Evolutionary conservation across 2,113 vertebrate genomes (phyloP).

Genomic region (Eidolon helvum): DNA sequence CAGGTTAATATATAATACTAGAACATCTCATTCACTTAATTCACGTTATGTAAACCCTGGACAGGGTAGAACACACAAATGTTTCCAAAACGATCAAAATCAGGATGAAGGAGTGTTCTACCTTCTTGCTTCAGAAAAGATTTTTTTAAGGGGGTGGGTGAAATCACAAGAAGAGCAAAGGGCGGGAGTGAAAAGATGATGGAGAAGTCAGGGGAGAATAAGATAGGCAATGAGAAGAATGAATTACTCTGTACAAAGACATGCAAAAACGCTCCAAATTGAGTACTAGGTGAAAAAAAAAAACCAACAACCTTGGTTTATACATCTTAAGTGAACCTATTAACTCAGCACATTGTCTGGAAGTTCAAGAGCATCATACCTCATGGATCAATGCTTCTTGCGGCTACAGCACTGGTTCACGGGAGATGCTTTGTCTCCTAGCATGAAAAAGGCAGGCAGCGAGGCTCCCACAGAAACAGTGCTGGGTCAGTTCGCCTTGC

Average conservation of each 20-base stretch:
- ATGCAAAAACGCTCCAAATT: constrained; percentile 59
- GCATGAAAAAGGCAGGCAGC: accelerated
- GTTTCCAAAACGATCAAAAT: constrained; percentile 60
- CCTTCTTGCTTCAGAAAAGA: constrained; percentile 55
- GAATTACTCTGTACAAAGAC: constrained; percentile 61
- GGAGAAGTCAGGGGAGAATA: constrained; percentile 58
- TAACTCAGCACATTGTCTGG: constrained; percentile 33
- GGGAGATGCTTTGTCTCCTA: neutral
- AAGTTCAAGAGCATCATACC: constrained; percentile 48
- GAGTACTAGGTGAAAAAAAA: constrained; percentile 67
- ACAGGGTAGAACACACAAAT: constrained; percentile 71
- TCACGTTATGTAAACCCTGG: constrained; percentile 75
- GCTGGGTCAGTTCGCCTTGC: neutral
- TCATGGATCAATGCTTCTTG: constrained; percentile 37
- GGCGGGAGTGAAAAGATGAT: neutral
- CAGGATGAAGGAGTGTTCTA: constrained; percentile 67
- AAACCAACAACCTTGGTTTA: constrained; percentile 68
- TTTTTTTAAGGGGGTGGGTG: constrained; percentile 41
- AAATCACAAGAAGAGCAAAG: constrained; percentile 20
- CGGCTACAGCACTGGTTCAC: accelerated
- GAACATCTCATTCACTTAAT: constrained; percentile 77
- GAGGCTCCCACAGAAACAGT: accelerated
- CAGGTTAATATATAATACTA: constrained; percentile 72
- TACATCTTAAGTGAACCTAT: constrained; percentile 69
- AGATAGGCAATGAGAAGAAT: neutral